Evolutionary conservation across 2,888 invertebrate species (phyloP), one percentile per base, ranked within the genome.

Genomic region (Ferdinandea cuprea): DNA sequence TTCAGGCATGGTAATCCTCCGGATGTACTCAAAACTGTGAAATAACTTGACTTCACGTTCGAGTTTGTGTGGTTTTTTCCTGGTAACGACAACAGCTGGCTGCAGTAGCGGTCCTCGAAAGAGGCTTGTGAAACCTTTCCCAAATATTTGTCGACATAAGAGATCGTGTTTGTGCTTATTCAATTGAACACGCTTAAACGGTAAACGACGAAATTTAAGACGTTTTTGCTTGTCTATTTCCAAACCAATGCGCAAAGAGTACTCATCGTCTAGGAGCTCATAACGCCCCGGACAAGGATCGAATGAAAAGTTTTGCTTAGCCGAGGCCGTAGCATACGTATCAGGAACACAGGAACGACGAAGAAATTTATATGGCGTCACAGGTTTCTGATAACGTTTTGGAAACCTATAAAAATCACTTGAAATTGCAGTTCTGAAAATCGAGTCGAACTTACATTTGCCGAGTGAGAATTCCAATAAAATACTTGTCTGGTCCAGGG

Each of bases 211-310:
- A 11, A 90, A 90, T 76, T 87, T 88, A 0, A 69, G 58, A 0
- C 88, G 86, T 37, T 90, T 90, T 46, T 66, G 46, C 11, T 15
- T 52, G 25, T 71, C 58, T 13, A 48, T 19, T 13, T 17, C 13
- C 0, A 81, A 30, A 1, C 7, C 21, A 11, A 40, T 6, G 1
- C n/a, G 44, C 0, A 81, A 37, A 1, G 4, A 28, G 58, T 88
- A 86, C 0, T 85, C 86, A 2, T 90, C 90, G 1, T 90, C 87
- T 1, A 66, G 1, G 2, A 89, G 15, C 2, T 88, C 87, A 54
- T 89, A 90, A 1, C 90, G 88, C 0, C 90, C 89, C 0, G 89
- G 89, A 0, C 87, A 89, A 0, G 89, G 88, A 3, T 77, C 72
- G 28, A 89, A 89, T 5, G 88, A 87, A 3, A 11, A 19, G 0